These are phyloP conservation scores for Colaptes auratus DNA, from an alignment of 2,113 vertebrate species.

Conservation along the genomic window DNA sequence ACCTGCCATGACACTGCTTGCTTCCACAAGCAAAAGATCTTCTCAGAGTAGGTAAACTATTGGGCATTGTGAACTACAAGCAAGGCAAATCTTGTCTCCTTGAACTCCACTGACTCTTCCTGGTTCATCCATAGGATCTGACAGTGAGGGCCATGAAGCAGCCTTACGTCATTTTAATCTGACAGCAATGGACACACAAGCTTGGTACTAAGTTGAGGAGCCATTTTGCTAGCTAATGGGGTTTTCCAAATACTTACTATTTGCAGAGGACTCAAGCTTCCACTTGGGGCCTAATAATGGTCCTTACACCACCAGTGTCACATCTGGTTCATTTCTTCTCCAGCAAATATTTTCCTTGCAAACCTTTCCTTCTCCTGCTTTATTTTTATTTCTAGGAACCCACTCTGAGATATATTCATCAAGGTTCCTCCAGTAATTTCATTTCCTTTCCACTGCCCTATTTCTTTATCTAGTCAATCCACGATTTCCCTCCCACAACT, in stretches of 20 bases:
- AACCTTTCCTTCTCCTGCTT: neutral
- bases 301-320: neutral
- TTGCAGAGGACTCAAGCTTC: neutral
- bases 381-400: neutral
- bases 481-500: accelerated
- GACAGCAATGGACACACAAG: neutral
- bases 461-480: neutral
- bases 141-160: neutral
- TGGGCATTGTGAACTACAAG: neutral
- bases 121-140: neutral
- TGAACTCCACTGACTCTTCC: neutral
- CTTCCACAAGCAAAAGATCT: neutral
- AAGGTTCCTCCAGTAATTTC: neutral
- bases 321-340: neutral
- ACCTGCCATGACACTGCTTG: neutral
- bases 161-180: neutral
- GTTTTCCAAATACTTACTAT: neutral
- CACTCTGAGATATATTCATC: neutral
- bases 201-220: neutral
- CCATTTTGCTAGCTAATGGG: neutral
- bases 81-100: neutral
- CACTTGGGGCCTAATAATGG: neutral
- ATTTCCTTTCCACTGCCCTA: neutral
- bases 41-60: neutral
- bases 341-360: neutral